Evolutionary conservation across 2,888 invertebrate species (phyloP), one percentile per base, ranked within the genome.

Genomic region (Gnatocerus cornutus): DNA sequence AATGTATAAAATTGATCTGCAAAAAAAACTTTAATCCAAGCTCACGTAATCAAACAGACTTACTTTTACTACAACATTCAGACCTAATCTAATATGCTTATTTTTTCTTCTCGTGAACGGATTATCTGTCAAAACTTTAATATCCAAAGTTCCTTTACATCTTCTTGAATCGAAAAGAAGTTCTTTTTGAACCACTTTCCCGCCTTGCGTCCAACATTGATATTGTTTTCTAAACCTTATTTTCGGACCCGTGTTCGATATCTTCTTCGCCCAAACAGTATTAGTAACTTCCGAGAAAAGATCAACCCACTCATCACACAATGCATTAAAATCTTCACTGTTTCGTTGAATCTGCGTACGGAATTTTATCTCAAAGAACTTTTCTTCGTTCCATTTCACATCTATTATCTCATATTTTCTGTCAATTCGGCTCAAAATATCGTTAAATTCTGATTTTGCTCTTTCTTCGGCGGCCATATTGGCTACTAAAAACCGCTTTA

Each of bases 291-390:
- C 79, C 37, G 85, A 85, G 78, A 85, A 85, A 56, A 81, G 72
- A 71, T 84, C 84, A 62, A 84, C 84, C 84, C 84, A 85, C 73
- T 84, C 79, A 74, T 85, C 85, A 70, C 84, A 85, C 50, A 84
- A 74, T 10, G 74, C 77, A 74, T 85, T 84, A 74, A 83, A 84
- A 73, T 85, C 84, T 29, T 85, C 83, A 66, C 78, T 82, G 56
- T 83, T 78, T 62, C 81, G 73, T 12, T 78, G 79, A 56, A 85
- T 83, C 76, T 83, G 82, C 8, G 84, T 84, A 48, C 84, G 81
- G 71, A 84, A 83, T 80, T 84, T 83, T 27, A 81, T 79, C 71
- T 85, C 84, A 68, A 83, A 85, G 63, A 76, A 69, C 71, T 81
- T 84, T 29, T 84, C 79, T 45, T 77, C 75, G 41, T 72, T 76